Evolutionary conservation across 2,888 invertebrate genomes (phyloP).

Genomic region (Eubasilissa splendida): DNA sequence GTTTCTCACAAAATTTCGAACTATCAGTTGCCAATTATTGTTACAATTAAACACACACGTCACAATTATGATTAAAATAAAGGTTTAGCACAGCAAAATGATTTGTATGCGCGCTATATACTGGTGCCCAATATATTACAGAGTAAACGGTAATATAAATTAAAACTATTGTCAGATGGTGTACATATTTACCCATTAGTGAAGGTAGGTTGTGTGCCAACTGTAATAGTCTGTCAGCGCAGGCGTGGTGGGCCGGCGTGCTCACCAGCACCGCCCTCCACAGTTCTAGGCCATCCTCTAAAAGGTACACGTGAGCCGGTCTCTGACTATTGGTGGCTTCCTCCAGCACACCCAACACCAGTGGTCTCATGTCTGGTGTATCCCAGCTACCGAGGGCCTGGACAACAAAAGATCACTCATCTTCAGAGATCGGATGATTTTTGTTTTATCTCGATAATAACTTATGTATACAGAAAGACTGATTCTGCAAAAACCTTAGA

Average conservation of each 20-base stretch:
- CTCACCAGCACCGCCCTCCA: constrained; percentile 87
- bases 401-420: neutral
- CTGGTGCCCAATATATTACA: no score
- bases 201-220: constrained; percentile 83
- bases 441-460: no score
- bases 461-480: no score
- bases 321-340: constrained; percentile 82
- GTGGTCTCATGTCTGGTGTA: constrained; percentile 72
- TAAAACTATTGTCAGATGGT: neutral
- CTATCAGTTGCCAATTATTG: no score
- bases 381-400: constrained; percentile 76
- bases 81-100: no score
- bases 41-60: no score
- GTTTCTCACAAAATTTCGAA: no score
- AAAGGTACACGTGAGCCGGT: constrained; percentile 88
- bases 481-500: no score
- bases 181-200: constrained; percentile 75
- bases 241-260: constrained; percentile 70
- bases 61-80: no score
- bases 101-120: no score
- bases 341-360: constrained; percentile 73
- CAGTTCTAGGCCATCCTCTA: constrained; percentile 93
- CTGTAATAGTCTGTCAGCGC: constrained; percentile 71
- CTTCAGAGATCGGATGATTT: no score
- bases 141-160: no score